Conservation (phyloP, 2,888 invertebrate species). For the Drosophila atroscutellata region DNA sequence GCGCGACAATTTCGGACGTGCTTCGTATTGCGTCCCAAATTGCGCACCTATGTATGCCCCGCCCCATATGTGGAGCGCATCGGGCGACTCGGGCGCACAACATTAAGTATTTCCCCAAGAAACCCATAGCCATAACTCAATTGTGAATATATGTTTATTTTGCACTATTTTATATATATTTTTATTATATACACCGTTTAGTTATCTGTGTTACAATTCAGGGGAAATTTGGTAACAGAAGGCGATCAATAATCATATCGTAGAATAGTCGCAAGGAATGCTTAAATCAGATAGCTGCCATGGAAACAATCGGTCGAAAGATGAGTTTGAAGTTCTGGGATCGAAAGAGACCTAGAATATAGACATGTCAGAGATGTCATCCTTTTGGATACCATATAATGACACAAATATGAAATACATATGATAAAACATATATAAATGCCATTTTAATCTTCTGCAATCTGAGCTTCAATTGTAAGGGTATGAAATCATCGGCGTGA, state of each 20-base stretch:
- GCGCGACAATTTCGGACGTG: constrained; percentile 87
- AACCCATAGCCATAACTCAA: no score
- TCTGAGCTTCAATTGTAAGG: background rate
- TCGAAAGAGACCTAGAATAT: background rate
- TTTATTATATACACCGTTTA: no score
- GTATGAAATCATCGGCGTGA: background rate
- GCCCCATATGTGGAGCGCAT: constrained; percentile 89
- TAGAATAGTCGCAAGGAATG: background rate
- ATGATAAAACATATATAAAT: background rate
- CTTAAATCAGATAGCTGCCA: background rate
- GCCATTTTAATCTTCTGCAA: background rate
- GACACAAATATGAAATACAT: background rate
- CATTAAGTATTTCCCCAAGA: constrained; percentile 90
- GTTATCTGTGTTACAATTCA: background rate
- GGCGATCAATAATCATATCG: background rate
- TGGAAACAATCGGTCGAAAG: background rate
- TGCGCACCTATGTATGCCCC: constrained; percentile 89
- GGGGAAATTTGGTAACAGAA: background rate
- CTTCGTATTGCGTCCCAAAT: constrained; percentile 88
- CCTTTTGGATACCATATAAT: background rate
- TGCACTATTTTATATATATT: no score
- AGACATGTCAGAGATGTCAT: background rate
- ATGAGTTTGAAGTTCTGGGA: background rate
- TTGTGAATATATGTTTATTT: no score
- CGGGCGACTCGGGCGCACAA: constrained; percentile 91